Evolutionary conservation across 2,888 invertebrate species (phyloP), one percentile per base, ranked within the genome.

Genomic region (Falcaria lacertinaria): DNA sequence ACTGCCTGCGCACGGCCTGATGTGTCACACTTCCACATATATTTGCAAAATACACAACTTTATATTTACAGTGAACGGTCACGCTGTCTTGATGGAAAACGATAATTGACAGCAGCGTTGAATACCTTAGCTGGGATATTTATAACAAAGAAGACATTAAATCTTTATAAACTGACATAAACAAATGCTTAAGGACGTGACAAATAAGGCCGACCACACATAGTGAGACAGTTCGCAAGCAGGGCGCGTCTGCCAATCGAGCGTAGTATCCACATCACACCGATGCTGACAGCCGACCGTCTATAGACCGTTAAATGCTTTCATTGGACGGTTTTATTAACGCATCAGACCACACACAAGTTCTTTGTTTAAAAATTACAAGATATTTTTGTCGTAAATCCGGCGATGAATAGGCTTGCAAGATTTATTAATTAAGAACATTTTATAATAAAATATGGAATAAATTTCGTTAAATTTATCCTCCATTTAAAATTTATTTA

Each of bases 281-380:
- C 11, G 45, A 47, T 48, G 54, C 45, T 52, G 63, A 61, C 64
- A 69, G 43, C 50, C 45, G 50, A 42, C 43, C 45, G 16, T 43
- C 54, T 34, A 34, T 60, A 48, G 59, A 56, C 60, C 66, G 60
- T 63, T 55, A 47, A 48, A 52, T 44, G 45, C 63, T 69, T 70
- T 69, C 61, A 69, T 69, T 67, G 63, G 60, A 56, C 48, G 57
- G 57, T 66, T 68, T 68, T 60, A 65, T 57, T 45, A 55, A 44
- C 38, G 41, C 35, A 44, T 44, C 45, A 49, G 58, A 67, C 68
- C 65, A 67, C 67, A 69, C 69, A 48, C 51, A 37, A n/a, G 37
- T 36, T 34, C 16, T 8, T 42, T 32, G 36, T 22, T 34, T 39
- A 11, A 19, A 15, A 33, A 43, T 39, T 43, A 40, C n/a, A 14